Percentiles rank a stretch among this genome's conserved stretches.
Conservation (phyloP, 2,797 vertebrate species). For the Lophius americanus region DNA sequence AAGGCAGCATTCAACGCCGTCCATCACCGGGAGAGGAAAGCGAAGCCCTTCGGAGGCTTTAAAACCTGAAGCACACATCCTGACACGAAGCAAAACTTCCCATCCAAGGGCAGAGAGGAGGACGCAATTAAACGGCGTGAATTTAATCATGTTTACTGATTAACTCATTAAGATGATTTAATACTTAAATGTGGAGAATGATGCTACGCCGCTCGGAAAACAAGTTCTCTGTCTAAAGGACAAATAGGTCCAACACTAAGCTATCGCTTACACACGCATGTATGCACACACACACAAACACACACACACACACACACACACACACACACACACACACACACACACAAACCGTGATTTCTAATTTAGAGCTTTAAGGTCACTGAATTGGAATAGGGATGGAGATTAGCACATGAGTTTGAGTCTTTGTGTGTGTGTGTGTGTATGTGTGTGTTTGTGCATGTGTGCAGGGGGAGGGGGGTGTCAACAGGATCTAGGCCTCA, state of each 20-base stretch:
- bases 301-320: too few species aligned
- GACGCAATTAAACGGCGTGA: constrained; percentile 4
- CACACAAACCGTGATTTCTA: neutral
- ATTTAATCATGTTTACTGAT: constrained; percentile 29
- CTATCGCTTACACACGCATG: too few species aligned
- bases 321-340: too few species aligned
- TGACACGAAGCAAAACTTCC: constrained; percentile 3
- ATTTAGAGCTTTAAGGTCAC: constrained; percentile 1
- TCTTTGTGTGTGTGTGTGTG: constrained; percentile 12
- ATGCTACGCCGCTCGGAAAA: constrained; percentile 6
- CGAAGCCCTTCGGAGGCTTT: constrained; percentile 23
- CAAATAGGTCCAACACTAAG: too few species aligned
- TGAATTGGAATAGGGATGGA: constrained; percentile 43
- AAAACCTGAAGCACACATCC: constrained; percentile 8
- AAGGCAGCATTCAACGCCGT: neutral
- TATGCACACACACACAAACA: too few species aligned
- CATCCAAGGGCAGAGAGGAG: constrained; percentile 6
- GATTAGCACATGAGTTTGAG: constrained; percentile 9
- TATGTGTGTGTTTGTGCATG: neutral
- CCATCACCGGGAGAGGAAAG: constrained; percentile 10
- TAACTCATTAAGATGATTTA: constrained; percentile 22
- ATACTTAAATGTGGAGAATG: constrained; percentile 4
- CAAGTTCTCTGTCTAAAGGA: neutral
- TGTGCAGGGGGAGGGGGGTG: neutral
- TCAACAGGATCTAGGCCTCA: constrained; percentile 43